phyloP scores from a whole-genome alignment of 2,888 invertebrate genomes.

The Chesias legatella region DNA sequence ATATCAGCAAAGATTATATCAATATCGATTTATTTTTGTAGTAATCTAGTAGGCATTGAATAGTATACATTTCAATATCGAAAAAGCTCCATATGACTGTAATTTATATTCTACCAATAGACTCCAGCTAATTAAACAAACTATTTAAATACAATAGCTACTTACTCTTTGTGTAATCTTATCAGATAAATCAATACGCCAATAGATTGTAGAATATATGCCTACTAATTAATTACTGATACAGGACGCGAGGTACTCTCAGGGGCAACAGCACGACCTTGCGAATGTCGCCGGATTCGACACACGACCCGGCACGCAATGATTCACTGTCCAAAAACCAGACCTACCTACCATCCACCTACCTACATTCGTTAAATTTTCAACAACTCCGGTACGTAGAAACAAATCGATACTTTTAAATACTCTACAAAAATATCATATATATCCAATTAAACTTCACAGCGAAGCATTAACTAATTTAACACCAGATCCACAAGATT shows the following conservation, averaged over 20 bases:
- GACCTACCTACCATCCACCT: slow-evolving; percentile 9
- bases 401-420: slow-evolving; percentile 36
- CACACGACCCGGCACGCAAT: slow-evolving; percentile 38
- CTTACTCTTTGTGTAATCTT: too few relatives aligned
- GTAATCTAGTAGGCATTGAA: too few relatives aligned
- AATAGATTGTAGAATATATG: neutral
- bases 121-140: too few relatives aligned
- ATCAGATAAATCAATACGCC: too few relatives aligned
- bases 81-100: too few relatives aligned
- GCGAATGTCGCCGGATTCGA: slow-evolving; percentile 57
- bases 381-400: slow-evolving; percentile 19
- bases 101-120: too few relatives aligned
- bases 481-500: slow-evolving; percentile 59
- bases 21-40: too few relatives aligned
- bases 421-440: slow-evolving; percentile 32
- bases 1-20: too few relatives aligned
- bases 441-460: slow-evolving; percentile 54
- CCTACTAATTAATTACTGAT: slow-evolving; percentile 4
- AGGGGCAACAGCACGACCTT: slow-evolving; percentile 60
- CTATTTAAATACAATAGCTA: too few relatives aligned
- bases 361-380: slow-evolving; percentile 3
- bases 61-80: too few relatives aligned
- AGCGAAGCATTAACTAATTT: slow-evolving; percentile 55
- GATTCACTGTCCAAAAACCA: slow-evolving; percentile 42
- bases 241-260: slow-evolving; percentile 16